A percentile compares a stretch with the other conserved stretches of the same genome.
phyloP scores from a whole-genome alignment of 1,140 invertebrate genomes.

The Phortica variegata region DNA sequence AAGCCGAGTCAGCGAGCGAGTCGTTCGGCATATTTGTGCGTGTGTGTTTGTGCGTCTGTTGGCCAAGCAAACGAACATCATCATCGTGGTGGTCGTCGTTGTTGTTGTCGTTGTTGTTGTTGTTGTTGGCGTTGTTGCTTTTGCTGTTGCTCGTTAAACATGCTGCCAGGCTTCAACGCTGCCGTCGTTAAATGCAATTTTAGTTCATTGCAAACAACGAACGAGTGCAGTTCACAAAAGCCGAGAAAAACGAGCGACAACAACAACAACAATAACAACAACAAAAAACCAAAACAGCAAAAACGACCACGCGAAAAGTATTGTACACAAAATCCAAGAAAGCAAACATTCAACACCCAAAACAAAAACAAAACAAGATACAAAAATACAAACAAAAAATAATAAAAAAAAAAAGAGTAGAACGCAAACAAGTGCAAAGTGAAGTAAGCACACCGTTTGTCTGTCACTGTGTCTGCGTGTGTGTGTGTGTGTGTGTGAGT shows the following conservation, averaged over 20 bases:
- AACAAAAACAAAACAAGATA: conserved; percentile 6
- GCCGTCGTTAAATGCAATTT: conserved; percentile 2
- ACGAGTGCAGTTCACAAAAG: conserved; percentile 7
- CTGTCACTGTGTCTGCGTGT: neutral
- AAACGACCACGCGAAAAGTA: no score
- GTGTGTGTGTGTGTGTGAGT: conserved; percentile 7
- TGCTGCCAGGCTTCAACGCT: no score
- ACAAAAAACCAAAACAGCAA: no score
- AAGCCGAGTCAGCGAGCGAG: conserved; percentile 24
- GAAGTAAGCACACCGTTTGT: neutral
- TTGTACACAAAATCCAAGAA: no score
- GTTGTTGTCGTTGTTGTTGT: neutral
- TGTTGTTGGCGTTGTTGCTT: no score
- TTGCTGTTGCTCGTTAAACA: no score
- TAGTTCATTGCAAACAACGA: conserved; percentile 12
- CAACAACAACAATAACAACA: no score
- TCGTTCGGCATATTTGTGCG: neutral
- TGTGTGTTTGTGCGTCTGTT: conserved; percentile 4
- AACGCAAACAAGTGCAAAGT: conserved; percentile 2
- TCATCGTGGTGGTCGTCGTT: neutral
- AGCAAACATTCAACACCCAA: no score
- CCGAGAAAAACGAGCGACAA: no score
- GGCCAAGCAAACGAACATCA: neutral
- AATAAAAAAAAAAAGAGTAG: no score
- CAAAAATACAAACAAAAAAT: conserved; percentile 2